Percentiles rank a stretch among this genome's conserved stretches.
These are phyloP conservation scores for Emydocephalus ijimae DNA, from an alignment of 2,113 vertebrate genomes.

Conservation along the genomic window DNA sequence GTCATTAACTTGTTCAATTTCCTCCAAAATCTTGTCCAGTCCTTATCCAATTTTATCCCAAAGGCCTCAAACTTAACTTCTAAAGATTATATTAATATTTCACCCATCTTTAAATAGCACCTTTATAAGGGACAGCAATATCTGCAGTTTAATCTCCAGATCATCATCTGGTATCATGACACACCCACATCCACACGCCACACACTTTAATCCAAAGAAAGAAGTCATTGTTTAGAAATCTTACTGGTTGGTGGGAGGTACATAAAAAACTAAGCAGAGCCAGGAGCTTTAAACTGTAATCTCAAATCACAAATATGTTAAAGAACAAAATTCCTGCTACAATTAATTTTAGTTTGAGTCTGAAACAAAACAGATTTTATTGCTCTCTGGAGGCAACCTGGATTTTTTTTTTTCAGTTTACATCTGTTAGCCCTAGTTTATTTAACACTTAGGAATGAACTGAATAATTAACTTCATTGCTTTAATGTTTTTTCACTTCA, in stretches of 20 bases:
- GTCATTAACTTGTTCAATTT: background rate
- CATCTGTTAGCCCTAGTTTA: background rate
- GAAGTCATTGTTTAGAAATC: background rate
- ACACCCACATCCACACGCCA: too few relatives aligned
- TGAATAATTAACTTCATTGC: background rate
- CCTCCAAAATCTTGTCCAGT: background rate
- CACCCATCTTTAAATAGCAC: background rate
- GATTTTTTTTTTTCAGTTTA: background rate
- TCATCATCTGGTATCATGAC: background rate
- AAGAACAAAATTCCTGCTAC: background rate
- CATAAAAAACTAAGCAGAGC: background rate
- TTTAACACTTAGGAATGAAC: background rate
- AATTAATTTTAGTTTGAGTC: background rate
- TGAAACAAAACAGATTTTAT: background rate
- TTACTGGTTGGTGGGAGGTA: background rate
- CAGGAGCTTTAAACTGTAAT: background rate
- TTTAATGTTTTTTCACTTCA: background rate
- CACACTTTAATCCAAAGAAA: too few relatives aligned
- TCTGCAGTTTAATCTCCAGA: background rate
- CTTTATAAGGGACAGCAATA: background rate
- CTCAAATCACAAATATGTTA: background rate
- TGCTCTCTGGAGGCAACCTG: background rate
- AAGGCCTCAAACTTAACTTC: background rate
- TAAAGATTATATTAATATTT: background rate
- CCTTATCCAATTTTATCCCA: background rate